Evolutionary conservation across 2,888 invertebrate species (phyloP).

Genomic region (Drosophila demipolita): DNA sequence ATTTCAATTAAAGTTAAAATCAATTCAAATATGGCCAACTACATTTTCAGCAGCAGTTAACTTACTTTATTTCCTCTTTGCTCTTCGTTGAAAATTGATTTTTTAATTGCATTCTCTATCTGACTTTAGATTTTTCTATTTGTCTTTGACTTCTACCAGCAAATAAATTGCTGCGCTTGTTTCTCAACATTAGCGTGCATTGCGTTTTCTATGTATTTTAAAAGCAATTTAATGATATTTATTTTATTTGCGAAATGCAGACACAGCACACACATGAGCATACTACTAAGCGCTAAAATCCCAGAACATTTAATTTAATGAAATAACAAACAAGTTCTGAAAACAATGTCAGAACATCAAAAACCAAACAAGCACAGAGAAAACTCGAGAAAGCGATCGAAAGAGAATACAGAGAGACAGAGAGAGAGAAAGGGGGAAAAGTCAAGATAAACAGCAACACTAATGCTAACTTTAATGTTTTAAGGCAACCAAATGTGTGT

Average conservation of each 20-base stretch:
- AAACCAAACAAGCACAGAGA: conserved; percentile 30
- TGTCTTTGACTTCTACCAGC: conserved; percentile 3
- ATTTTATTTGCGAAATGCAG: conserved; percentile 60
- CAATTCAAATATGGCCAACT: background rate
- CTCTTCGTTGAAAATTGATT: conserved; percentile 19
- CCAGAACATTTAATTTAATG: conserved; percentile 76
- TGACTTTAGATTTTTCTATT: conserved; percentile 3
- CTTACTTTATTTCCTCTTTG: background rate
- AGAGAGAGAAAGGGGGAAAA: conserved; percentile 7
- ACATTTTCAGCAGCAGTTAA: background rate
- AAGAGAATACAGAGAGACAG: conserved; percentile 5
- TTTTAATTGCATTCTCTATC: conserved; percentile 2
- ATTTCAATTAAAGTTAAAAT: conserved; percentile 14
- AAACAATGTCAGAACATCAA: conserved; percentile 67
- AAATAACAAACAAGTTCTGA: conserved; percentile 73
- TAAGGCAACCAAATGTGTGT: conserved; percentile 34
- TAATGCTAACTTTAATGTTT: conserved; percentile 77
- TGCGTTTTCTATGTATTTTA: conserved; percentile 41
- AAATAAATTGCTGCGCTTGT: conserved; percentile 39
- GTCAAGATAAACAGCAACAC: conserved; percentile 42
- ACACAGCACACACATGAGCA: conserved; percentile 22
- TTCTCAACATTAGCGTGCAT: conserved; percentile 46
- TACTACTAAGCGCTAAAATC: conserved; percentile 42
- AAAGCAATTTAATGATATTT: conserved; percentile 72
- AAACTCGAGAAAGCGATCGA: conserved; percentile 13